Evolutionary conservation across 92 coral and sea anemone genomes (phyloP).

Genomic region (Anthopleura xanthogrammica): DNA sequence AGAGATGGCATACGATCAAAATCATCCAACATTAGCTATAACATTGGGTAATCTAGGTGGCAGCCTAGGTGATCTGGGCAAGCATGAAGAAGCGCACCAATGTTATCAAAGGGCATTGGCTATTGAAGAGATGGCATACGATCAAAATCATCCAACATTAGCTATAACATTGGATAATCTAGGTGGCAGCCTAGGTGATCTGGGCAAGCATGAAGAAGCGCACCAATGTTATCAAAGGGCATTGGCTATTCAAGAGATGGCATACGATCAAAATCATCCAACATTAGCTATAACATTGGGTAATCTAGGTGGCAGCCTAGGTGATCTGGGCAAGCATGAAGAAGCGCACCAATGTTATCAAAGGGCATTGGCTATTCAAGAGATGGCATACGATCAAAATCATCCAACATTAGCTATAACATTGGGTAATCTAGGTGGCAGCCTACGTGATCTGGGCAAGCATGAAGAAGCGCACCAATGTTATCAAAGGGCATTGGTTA

Average conservation of each 20-base stretch:
- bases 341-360: background rate
- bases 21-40: too few species aligned
- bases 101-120: too few species aligned
- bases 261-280: background rate
- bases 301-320: background rate
- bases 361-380: background rate
- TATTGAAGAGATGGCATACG: too few species aligned
- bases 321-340: background rate
- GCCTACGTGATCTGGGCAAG: constrained; percentile 7
- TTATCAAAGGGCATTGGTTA: too few species aligned
- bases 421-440: background rate
- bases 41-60: too few species aligned
- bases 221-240: background rate
- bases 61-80: background rate
- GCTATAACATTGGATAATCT: too few species aligned
- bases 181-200: too few species aligned
- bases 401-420: constrained; percentile 6
- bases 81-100: too few species aligned
- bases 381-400: background rate
- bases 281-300: background rate
- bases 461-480: constrained; percentile 7
- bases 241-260: background rate
- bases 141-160: too few species aligned
- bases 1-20: too few species aligned
- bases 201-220: background rate